Evolutionary conservation across 2,888 invertebrate species (phyloP).

Genomic region (Ormyrus rosae): DNA sequence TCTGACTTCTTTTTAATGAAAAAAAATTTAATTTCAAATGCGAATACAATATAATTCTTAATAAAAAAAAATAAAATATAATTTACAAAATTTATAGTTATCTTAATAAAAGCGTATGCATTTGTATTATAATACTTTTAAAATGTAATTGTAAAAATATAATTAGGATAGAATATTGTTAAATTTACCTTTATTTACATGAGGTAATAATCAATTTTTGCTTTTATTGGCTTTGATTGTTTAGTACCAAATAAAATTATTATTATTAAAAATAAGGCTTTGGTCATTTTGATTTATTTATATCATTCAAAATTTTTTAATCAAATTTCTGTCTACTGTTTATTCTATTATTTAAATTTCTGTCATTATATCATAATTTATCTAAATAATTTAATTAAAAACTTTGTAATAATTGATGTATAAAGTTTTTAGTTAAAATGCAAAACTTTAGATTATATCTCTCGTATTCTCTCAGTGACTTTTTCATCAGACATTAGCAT

Average conservation of each 20-base stretch:
- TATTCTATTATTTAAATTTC: too few relatives aligned
- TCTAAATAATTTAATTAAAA: constrained; percentile 26
- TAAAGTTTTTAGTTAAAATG: constrained; percentile 42
- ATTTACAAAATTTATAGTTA: constrained; percentile 38
- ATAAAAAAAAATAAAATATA: not conserved
- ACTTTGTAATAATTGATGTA: constrained; percentile 33
- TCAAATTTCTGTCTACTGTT: too few relatives aligned
- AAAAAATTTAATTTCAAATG: constrained; percentile 7
- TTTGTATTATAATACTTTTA: constrained; percentile 15
- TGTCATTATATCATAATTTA: not conserved
- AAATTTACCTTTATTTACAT: not conserved
- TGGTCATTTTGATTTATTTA: constrained; percentile 28
- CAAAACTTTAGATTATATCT: constrained; percentile 7
- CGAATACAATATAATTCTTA: constrained; percentile 5
- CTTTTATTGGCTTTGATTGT: too few relatives aligned
- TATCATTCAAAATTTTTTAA: constrained; percentile 1
- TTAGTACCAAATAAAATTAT: constrained; percentile 3
- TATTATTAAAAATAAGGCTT: constrained; percentile 21
- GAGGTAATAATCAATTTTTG: too few relatives aligned
- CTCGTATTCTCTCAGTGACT: constrained; percentile 55
- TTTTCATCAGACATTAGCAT: constrained; percentile 32
- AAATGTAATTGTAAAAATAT: constrained; percentile 8
- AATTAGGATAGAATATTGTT: constrained; percentile 12
- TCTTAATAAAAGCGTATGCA: constrained; percentile 20
- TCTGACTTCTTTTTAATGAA: not conserved